Percentiles rank a stretch among this genome's conserved stretches.
Evolutionary conservation across 2,113 vertebrate genomes (phyloP).

Genomic region (Amphilophus citrinellus): DNA sequence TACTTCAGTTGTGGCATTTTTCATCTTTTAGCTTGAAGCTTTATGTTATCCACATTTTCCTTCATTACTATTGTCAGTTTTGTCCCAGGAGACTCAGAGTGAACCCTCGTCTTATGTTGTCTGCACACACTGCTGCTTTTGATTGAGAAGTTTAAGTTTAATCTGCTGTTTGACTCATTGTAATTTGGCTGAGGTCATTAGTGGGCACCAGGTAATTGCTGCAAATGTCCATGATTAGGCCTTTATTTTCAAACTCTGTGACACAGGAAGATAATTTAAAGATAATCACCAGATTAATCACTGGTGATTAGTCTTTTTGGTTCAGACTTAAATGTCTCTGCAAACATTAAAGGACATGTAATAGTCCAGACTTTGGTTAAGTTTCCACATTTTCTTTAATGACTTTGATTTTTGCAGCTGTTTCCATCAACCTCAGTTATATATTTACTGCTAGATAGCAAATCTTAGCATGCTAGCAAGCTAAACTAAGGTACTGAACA

Average conservation of each 20-base stretch:
- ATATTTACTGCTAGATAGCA: neutral
- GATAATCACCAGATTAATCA: neutral
- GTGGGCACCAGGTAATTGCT: neutral
- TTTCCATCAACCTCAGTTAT: too few relatives aligned
- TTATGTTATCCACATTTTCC: neutral
- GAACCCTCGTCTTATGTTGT: neutral
- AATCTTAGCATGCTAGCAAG: neutral
- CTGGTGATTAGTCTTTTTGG: neutral
- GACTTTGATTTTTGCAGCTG: too few relatives aligned
- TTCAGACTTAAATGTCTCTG: accelerated
- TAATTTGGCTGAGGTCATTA: neutral
- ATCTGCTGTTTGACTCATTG: neutral
- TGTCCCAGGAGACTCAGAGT: neutral
- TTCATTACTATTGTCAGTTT: neutral
- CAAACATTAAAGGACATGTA: neutral
- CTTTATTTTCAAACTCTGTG: neutral
- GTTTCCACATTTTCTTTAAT: neutral
- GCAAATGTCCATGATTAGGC: neutral
- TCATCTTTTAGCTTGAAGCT: neutral
- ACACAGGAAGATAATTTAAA: neutral
- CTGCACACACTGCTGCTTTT: neutral
- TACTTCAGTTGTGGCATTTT: neutral
- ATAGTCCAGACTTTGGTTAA: neutral
- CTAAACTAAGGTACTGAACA: neutral
- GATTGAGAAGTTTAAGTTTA: neutral